phyloP scores from a whole-genome alignment of 92 coral and sea anemone species.

The Zoanthus sansibaricus region DNA sequence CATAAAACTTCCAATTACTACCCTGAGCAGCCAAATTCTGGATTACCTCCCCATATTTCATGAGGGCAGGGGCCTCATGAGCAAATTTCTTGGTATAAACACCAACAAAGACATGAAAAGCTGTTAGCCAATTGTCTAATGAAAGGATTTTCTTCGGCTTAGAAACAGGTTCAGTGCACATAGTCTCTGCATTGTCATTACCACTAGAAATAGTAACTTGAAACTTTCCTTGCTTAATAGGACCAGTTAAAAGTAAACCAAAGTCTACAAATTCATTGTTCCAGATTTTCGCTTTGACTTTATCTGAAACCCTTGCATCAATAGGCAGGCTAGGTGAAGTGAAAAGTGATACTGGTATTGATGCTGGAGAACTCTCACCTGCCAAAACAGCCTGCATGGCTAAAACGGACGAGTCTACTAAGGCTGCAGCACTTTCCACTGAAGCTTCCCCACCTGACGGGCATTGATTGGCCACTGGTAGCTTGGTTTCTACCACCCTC shows the following conservation, averaged over 20 bases:
- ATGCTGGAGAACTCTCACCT: neutral
- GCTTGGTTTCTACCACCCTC: neutral
- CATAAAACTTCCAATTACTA: slow-evolving; percentile 35
- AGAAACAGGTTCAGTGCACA: slow-evolving; percentile 23
- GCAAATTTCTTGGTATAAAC: slow-evolving; percentile 20
- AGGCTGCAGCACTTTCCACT: no score
- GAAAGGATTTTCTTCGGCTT: neutral
- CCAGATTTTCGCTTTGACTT: slow-evolving; percentile 55
- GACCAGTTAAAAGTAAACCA: slow-evolving; percentile 5
- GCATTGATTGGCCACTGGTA: neutral
- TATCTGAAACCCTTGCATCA: slow-evolving; percentile 52
- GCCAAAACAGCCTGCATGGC: neutral
- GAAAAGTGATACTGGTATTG: neutral
- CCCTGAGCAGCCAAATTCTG: slow-evolving; percentile 33
- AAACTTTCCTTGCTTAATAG: neutral
- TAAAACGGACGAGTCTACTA: neutral
- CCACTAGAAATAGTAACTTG: neutral
- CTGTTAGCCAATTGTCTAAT: slow-evolving; percentile 35
- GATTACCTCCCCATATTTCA: neutral
- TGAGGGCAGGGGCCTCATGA: slow-evolving; percentile 17
- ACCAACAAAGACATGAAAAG: slow-evolving; percentile 27
- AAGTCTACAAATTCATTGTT: neutral
- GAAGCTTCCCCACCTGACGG: neutral
- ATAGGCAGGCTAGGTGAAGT: slow-evolving; percentile 45
- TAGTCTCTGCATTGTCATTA: neutral